Percentiles rank a stretch among this genome's conserved stretches.
Evolutionary conservation across 2,888 invertebrate genomes (phyloP).

Genomic region (Melieria crassipennis): DNA sequence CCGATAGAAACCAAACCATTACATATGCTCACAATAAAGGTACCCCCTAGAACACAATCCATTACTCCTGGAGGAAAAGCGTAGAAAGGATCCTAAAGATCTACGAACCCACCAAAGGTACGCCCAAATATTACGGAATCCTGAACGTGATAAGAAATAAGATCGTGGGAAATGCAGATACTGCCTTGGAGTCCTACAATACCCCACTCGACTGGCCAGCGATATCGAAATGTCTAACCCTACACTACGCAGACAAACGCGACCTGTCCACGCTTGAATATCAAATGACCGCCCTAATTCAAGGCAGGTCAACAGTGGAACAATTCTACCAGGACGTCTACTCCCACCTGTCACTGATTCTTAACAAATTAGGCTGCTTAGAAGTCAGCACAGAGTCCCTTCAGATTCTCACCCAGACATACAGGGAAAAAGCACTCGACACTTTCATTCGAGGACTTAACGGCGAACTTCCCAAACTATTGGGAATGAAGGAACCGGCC

Average conservation of each 20-base stretch:
- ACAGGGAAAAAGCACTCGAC: slow-evolving; percentile 44
- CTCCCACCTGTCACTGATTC: slow-evolving; percentile 41
- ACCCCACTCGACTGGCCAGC: slow-evolving; percentile 29
- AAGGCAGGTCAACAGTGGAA: slow-evolving; percentile 36
- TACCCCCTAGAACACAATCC: too few species aligned
- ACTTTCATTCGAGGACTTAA: slow-evolving; percentile 43
- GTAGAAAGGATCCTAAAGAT: slow-evolving; percentile 23
- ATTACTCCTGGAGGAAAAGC: slow-evolving; percentile 30
- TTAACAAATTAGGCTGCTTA: slow-evolving; percentile 43
- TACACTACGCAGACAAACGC: slow-evolving; percentile 32
- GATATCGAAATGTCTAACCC: slow-evolving; percentile 17
- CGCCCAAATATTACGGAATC: slow-evolving; percentile 31
- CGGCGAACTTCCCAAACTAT: slow-evolving; percentile 39
- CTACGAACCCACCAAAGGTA: slow-evolving; percentile 28
- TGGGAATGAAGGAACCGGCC: slow-evolving; percentile 41
- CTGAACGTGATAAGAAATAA: slow-evolving; percentile 29
- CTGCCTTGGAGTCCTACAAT: slow-evolving; percentile 28
- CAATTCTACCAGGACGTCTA: slow-evolving; percentile 44
- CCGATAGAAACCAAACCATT: too few species aligned
- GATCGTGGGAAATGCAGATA: slow-evolving; percentile 31
- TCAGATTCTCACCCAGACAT: slow-evolving; percentile 33
- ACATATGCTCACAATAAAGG: too few species aligned
- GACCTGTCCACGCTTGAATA: slow-evolving; percentile 31
- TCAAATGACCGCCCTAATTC: slow-evolving; percentile 36
- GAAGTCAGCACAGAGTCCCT: slow-evolving; percentile 40